A percentile compares a stretch with the other conserved stretches of the same genome.
These are phyloP conservation scores for Dryoscopus gambensis DNA, from an alignment of 2,113 vertebrate species.

Conservation along the genomic window DNA sequence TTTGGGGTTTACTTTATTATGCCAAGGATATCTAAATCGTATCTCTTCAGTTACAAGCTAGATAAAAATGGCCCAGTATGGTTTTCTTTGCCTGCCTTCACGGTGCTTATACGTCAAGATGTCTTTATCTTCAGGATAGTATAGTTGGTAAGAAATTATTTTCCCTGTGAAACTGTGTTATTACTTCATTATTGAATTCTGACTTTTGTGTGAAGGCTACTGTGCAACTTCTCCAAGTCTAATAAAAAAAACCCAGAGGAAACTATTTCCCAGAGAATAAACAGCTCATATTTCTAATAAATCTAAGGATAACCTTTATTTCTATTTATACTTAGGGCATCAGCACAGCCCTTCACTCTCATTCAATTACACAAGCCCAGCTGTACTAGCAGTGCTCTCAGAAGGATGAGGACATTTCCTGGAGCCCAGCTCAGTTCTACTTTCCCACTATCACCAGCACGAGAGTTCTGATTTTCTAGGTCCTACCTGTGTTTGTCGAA, in stretches of 20 bases:
- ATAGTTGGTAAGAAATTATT: not conserved
- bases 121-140: not conserved
- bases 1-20: constrained; percentile 25
- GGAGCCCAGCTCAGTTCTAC: not conserved
- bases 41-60: not conserved
- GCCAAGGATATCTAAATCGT: constrained; percentile 32
- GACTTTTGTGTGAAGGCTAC: not conserved
- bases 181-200: not conserved
- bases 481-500: not conserved
- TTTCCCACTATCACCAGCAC: not conserved
- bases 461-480: not conserved
- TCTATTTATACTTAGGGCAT: not conserved
- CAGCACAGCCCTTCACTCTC: not conserved
- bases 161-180: not conserved
- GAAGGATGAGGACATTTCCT: not conserved
- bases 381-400: not conserved
- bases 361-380: not conserved
- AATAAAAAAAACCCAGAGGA: not conserved
- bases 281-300: not conserved
- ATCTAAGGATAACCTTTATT: not conserved
- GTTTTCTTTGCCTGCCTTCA: not conserved
- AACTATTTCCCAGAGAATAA: not conserved
- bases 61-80: not conserved
- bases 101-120: not conserved
- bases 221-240: not conserved